phyloP scores from a whole-genome alignment of 2,888 invertebrate genomes.

The Erpobdella octoculata region DNA sequence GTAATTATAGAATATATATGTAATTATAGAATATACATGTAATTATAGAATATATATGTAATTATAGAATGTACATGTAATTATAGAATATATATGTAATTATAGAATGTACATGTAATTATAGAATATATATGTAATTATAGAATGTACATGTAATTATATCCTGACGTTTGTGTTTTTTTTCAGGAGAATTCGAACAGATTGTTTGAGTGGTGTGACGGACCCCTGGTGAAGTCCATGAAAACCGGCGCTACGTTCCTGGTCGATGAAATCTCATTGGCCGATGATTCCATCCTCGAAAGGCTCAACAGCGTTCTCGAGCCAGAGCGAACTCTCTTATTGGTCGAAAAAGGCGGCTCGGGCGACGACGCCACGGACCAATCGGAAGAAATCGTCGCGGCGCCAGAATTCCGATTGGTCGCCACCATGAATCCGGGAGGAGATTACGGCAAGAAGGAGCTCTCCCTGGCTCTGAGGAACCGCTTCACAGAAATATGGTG shows the following conservation, averaged over 20 bases:
- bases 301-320: constrained; percentile 84
- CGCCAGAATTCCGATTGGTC: constrained; percentile 74
- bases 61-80: too few species aligned
- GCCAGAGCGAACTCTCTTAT: constrained; percentile 77
- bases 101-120: too few species aligned
- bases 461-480: constrained; percentile 91
- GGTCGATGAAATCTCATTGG: constrained; percentile 95
- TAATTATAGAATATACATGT: too few species aligned
- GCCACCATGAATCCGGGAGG: constrained; percentile 99
- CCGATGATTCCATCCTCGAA: constrained; percentile 95
- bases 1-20: too few species aligned
- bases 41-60: too few species aligned
- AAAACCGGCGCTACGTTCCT: constrained; percentile 75
- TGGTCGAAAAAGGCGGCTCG: constrained; percentile 72
- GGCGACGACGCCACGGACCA: constrained; percentile 37
- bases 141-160: neutral
- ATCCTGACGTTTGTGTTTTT: neutral
- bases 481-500: constrained; percentile 99
- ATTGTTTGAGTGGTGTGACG: constrained; percentile 95
- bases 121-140: too few species aligned
- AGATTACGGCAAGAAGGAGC: constrained; percentile 97
- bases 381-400: constrained; percentile 54
- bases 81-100: too few species aligned
- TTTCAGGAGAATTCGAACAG: constrained; percentile 23
- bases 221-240: constrained; percentile 87